Evolutionary conservation across 2,797 vertebrate genomes (phyloP), one percentile per base, ranked within the genome.

Genomic region (Etheostoma perlongum): DNA sequence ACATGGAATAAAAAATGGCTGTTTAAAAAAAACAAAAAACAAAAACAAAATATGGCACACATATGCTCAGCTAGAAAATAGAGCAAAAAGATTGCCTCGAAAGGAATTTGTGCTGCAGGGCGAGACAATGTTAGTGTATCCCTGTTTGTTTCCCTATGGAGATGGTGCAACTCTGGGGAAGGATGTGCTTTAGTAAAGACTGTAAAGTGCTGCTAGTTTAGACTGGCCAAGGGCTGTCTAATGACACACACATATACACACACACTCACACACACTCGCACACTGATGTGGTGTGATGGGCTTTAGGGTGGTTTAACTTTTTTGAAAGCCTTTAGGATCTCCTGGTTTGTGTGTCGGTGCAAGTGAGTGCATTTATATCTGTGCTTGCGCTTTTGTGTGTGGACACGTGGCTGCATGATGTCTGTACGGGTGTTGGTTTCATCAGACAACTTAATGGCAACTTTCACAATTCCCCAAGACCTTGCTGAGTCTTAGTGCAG

Each of bases 51-150:
- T 30, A 72, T 59, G 16, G 25, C 15, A 52, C 30, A 63, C 33
- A 51, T 78, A 76, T 78, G 67, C 58, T 54, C 58, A 47, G 44
- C 23, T 75, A 42, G 67, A 88, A 87, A 87, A 81, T 46, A 64
- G 69, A 87, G 79, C 67, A 85, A 36, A 64, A 27, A 36, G 44
- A 62, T 60, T 48, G 69, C 76, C 78, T 85, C 63, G n/a, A 49
- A 72, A 78, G 82, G 73, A 54, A 70, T 53, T 79, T 82, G 70
- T 77, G 80, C 90, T 73, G 70, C 87, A 87, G 84, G 88, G 80
- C 52, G 23, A 82, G 72, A 85, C 76, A 55, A 40, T 79, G 71
- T 66, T 79, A 64, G 67, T 46, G 67, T 61, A 74, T 90, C 74
- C 81, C 42, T 64, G 46, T 72, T 68, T 63, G 44, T 40, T 54